phyloP scores from a whole-genome alignment of 2,888 invertebrate species.

The Archips xylosteana region DNA sequence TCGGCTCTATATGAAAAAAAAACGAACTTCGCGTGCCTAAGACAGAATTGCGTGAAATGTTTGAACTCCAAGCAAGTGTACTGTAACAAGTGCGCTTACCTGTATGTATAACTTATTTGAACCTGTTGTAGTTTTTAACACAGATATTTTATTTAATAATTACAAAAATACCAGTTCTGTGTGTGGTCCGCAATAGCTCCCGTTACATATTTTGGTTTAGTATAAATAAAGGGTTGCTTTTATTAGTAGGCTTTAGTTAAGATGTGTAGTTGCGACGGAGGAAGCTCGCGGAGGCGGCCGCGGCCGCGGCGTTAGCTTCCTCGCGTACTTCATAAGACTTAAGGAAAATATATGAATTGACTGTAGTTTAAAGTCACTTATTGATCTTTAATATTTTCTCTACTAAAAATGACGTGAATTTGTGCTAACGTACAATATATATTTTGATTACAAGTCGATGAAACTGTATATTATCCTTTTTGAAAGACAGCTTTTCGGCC shows the following conservation, averaged over 20 bases:
- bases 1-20: too few species aligned
- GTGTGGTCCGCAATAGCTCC: slow-evolving; percentile 31
- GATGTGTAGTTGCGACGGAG: not conserved
- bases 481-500: slow-evolving; percentile 42
- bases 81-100: slow-evolving; percentile 5
- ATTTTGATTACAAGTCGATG: slow-evolving; percentile 30
- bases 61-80: too few species aligned
- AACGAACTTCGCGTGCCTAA: too few species aligned
- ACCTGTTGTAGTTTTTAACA: slow-evolving; percentile 11
- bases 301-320: not conserved
- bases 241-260: slow-evolving; percentile 31
- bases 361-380: slow-evolving; percentile 12
- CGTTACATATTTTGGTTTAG: slow-evolving; percentile 8
- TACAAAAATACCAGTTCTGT: slow-evolving; percentile 12
- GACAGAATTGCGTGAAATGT: too few species aligned
- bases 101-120: slow-evolving; percentile 11
- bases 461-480: slow-evolving; percentile 24
- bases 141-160: not conserved
- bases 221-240: slow-evolving; percentile 16
- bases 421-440: slow-evolving; percentile 17
- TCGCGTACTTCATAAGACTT: slow-evolving; percentile 17
- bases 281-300: not conserved
- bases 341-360: slow-evolving; percentile 4
- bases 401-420: slow-evolving; percentile 18
- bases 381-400: slow-evolving; percentile 8